Evolutionary conservation across 2,113 vertebrate genomes (phyloP), one percentile per base, ranked within the genome.

Genomic region (Solea senegalensis): DNA sequence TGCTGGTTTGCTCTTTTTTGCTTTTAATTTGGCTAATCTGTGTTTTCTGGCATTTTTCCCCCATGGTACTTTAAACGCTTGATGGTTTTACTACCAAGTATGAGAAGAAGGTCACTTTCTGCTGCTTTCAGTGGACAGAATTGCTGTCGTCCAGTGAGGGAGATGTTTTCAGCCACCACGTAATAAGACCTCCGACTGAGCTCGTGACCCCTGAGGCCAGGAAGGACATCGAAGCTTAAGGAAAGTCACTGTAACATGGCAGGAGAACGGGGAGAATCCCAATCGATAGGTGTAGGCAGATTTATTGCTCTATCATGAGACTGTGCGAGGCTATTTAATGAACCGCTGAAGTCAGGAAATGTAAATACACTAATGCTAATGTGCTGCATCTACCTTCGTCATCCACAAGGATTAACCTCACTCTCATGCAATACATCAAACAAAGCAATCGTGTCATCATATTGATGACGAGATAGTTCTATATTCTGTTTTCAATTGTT

Each of bases 201-300:
- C 41, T n/a, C 28, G 65, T 28, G 56, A 72, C 76, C 86, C 34
- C 57, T 1, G 0, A 63, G 71, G 76, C 51, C 76, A 58, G 39
- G 62, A 49, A 46, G 63, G 70, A 87, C 89, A 87, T 83, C 89
- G 82, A 87, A 85, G 66, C 65, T 73, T 50, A 50, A 66, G 74
- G 61, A 78, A 88, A 82, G 50, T 52, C 54, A 79, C 86, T 88
- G 90, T 21, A 21, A 89, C 58, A 48, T 59, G 45, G 81, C 73
- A 72, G 46, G 1, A 63, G 68, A 56, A 82, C 44, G 11, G 69
- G 77, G 68, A 70, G 50, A 52, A 59, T 69, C 54, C 67, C 68
- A 79, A 80, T 70, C 56, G 72, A 57, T 50, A 34, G 49, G 56
- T 48, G 40, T 21, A 45, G 52, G 60, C 63, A 57, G 55, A 64